These are phyloP conservation scores for Drosophila rubida DNA, from an alignment of 2,888 invertebrate species.

Conservation along the genomic window DNA sequence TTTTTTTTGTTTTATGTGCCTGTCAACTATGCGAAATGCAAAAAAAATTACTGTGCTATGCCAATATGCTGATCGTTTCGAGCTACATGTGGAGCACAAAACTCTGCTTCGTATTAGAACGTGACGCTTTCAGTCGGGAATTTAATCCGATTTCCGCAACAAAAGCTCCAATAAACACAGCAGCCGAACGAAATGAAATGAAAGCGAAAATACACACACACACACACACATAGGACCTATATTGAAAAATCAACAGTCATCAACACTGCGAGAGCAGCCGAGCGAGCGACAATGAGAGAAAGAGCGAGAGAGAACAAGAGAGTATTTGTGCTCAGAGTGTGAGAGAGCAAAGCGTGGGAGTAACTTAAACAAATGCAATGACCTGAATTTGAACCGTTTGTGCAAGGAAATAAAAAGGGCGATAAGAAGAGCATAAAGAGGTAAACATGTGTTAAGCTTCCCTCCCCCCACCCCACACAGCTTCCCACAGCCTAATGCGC, in stretches of 20 bases:
- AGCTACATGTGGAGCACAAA: slow-evolving; percentile 3
- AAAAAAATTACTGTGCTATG: not conserved
- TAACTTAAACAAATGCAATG: slow-evolving; percentile 73
- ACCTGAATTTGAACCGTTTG: slow-evolving; percentile 75
- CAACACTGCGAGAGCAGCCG: slow-evolving; percentile 5
- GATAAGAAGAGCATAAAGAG: slow-evolving; percentile 49
- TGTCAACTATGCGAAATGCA: slow-evolving; percentile 50
- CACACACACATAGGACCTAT: not conserved
- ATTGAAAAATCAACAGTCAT: slow-evolving; percentile 52
- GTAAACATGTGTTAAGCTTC: slow-evolving; percentile 39
- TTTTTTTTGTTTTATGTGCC: slow-evolving; percentile 16
- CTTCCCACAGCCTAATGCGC: not conserved
- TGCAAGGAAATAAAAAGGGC: slow-evolving; percentile 49
- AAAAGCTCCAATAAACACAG: slow-evolving; percentile 29
- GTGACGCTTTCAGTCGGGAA: slow-evolving; percentile 14
- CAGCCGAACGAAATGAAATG: slow-evolving; percentile 37
- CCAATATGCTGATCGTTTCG: slow-evolving; percentile 1
- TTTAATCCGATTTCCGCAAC: slow-evolving; percentile 46
- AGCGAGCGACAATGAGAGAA: slow-evolving; percentile 1
- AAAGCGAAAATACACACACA: slow-evolving; percentile 56
- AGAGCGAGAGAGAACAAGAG: slow-evolving; percentile 8
- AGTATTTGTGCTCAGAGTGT: slow-evolving; percentile 9
- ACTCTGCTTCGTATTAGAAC: slow-evolving; percentile 4
- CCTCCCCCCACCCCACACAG: no score
- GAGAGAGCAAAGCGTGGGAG: slow-evolving; percentile 50